Evolutionary conservation across 2,888 invertebrate species (phyloP), one percentile per base, ranked within the genome.

Genomic region (Cacoxenus indagator): DNA sequence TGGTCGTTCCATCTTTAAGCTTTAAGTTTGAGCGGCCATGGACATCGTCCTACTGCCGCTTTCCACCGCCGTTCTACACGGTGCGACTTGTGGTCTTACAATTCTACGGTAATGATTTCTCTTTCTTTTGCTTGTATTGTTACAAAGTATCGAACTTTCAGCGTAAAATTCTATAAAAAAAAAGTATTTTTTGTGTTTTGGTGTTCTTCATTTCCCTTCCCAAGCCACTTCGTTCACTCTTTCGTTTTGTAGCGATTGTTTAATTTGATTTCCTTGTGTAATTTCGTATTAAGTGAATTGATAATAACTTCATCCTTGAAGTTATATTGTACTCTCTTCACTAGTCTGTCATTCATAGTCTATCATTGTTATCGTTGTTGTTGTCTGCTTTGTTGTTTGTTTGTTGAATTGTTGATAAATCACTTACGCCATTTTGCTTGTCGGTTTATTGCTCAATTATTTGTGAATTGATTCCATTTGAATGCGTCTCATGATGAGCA

Each of bases 161-260:
- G 73, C 77, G 70, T 73, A 65, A 75, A 77, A 77, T 72, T 77
- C 72, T 77, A 77, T 75, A 71, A 77, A 65, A 65, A 61, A 68
- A 64, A 51, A 70, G 19, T 19, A 31, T 29, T 31, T 51, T 19
- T 1, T 4, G 3, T 51, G 17, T 22, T 51, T 51, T 5, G 6
- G 3, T 22, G 9, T 19, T 51, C 22, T 22, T 22, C n/a, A n/a
- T n/a, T n/a, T n/a, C n/a, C n/a, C n/a, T n/a, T n/a, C n/a, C n/a
- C n/a, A n/a, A n/a, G n/a, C n/a, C n/a, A n/a, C n/a, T 2, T 14
- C 37, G 37, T 5, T 37, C 14, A 37, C 37, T 37, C 14, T 37
- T 37, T 37, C 8, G 8, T 48, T 9, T 55, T 1, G 27, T 62
- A 45, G 24, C 43, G 37, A 61, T 43, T 62, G 61, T 45, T 62